Base-by-base conservation (phyloP, 2,888 invertebrate species). In the Eupithecia subfuscata region DNA sequence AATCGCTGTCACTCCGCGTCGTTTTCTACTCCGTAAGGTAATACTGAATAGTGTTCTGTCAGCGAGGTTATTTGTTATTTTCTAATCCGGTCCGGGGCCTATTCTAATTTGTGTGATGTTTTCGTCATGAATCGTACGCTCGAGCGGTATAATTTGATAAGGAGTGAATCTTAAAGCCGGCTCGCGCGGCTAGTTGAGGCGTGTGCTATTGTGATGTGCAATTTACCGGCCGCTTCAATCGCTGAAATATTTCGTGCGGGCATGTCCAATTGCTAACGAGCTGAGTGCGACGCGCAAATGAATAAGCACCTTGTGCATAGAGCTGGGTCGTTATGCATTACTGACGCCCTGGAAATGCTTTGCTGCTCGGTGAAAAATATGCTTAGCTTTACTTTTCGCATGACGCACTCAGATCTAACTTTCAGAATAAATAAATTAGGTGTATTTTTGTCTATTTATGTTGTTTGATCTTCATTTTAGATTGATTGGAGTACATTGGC, bases 261-360 rank as follows among this genome's bases (percentile, higher is more conserved):
- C 95, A 94, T 94, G 92, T 92, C 95, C 93, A 95, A 95, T 95
- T 92, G 95, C 93, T 95, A 95, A 95, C 95, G 93, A 95, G 94
- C 89, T 91, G 90, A 91, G 88, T 91, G 92, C 92, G 92, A 93
- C 92, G 91, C 88, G 89, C 92, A 94, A 93, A 95, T 95, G 95
- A 95, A 93, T 95, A 94, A 94, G 92, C 90, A 90, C 90, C 90
- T 89, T 88, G 86, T 87, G 84, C 92, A 90, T 88, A 90, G 92
- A 90, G 84, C 89, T 91, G 88, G 85, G 87, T 85, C 85, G 84
- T 83, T 80, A 79, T 82, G 84, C 83, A 75, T 85, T 84, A 86
- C 85, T 81, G 83, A 78, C 80, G 78, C 76, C 69, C 75, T 77
- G 69, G 76, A 76, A 80, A 79, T 80, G 78, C 75, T 76, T 77